Evolutionary conservation across 2,888 invertebrate genomes (phyloP).

Genomic region (Emmelina monodactyla): DNA sequence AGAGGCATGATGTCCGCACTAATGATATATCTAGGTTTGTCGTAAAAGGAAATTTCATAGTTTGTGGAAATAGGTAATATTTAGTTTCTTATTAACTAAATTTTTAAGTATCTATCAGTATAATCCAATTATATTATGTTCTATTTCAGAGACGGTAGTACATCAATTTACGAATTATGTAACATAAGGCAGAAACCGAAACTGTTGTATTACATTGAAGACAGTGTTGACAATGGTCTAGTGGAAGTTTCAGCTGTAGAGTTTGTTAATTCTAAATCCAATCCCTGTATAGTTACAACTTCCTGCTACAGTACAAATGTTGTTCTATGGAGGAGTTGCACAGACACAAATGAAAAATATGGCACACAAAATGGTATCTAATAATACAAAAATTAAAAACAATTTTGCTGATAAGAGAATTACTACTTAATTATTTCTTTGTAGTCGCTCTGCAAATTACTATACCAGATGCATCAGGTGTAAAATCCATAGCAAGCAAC

Average conservation of each 20-base stretch:
- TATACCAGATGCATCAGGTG: slow-evolving; percentile 25
- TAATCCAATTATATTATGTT: background rate
- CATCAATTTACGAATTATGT: slow-evolving; percentile 27
- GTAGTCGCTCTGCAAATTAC: too few species aligned
- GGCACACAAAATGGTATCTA: background rate
- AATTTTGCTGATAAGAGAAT: too few species aligned
- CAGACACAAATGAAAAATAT: slow-evolving; percentile 10
- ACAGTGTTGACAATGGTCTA: slow-evolving; percentile 37
- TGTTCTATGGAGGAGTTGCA: slow-evolving; percentile 23
- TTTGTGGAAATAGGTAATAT: slow-evolving; percentile 50
- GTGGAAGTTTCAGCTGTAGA: slow-evolving; percentile 49
- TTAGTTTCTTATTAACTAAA: background rate
- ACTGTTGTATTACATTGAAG: slow-evolving; percentile 27
- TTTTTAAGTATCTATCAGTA: background rate
- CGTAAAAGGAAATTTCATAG: slow-evolving; percentile 30
- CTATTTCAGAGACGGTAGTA: slow-evolving; percentile 45
- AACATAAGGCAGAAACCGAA: slow-evolving; percentile 25
- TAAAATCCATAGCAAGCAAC: slow-evolving; percentile 33
- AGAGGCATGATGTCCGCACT: slow-evolving; percentile 40
- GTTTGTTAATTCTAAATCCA: slow-evolving; percentile 20
- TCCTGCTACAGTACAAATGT: slow-evolving; percentile 28
- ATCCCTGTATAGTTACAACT: slow-evolving; percentile 26
- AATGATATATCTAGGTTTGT: slow-evolving; percentile 55
- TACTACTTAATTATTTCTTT: too few species aligned
- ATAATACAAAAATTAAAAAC: background rate